Evolutionary conservation across 2,888 invertebrate species (phyloP).

Genomic region (Xestia ashworthii): DNA sequence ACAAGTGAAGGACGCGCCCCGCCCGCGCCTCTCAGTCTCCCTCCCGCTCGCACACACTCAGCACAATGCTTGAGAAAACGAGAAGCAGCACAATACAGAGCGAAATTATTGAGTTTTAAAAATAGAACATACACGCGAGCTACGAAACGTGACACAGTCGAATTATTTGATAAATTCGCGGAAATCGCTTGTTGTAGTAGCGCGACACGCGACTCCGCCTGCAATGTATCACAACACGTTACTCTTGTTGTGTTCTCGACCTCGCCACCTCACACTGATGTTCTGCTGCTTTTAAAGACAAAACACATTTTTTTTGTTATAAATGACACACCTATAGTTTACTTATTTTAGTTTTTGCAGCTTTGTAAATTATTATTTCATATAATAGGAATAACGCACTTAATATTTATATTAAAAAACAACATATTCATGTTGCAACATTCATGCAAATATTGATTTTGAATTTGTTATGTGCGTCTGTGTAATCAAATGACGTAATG

Average conservation of each 20-base stretch:
- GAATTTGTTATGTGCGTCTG: not conserved
- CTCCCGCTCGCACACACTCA: slow-evolving; percentile 69
- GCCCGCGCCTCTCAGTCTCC: slow-evolving; percentile 66
- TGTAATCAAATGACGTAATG: not conserved
- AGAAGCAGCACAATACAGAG: slow-evolving; percentile 73
- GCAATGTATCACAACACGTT: slow-evolving; percentile 41
- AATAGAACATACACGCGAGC: slow-evolving; percentile 86
- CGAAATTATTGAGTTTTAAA: slow-evolving; percentile 80
- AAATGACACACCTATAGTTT: not conserved
- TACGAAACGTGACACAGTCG: slow-evolving; percentile 75
- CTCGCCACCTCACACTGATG: not conserved
- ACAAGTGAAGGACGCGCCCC: slow-evolving; percentile 87
- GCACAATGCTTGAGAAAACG: slow-evolving; percentile 57
- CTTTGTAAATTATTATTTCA: not conserved
- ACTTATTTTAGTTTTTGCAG: not conserved
- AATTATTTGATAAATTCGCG: slow-evolving; percentile 73
- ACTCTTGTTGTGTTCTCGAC: slow-evolving; percentile 8
- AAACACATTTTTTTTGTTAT: not conserved
- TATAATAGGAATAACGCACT: not conserved
- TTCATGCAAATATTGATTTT: slow-evolving; percentile 9
- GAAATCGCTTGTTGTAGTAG: slow-evolving; percentile 60
- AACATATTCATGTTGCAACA: not conserved
- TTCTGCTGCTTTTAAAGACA: slow-evolving; percentile 7
- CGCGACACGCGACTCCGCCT: slow-evolving; percentile 49
- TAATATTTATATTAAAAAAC: not conserved